Percentiles rank a stretch among this genome's conserved stretches.
phyloP scores from a whole-genome alignment of 35 echinoderm and acorn worm species.

The Eucidaris tribuloides region DNA sequence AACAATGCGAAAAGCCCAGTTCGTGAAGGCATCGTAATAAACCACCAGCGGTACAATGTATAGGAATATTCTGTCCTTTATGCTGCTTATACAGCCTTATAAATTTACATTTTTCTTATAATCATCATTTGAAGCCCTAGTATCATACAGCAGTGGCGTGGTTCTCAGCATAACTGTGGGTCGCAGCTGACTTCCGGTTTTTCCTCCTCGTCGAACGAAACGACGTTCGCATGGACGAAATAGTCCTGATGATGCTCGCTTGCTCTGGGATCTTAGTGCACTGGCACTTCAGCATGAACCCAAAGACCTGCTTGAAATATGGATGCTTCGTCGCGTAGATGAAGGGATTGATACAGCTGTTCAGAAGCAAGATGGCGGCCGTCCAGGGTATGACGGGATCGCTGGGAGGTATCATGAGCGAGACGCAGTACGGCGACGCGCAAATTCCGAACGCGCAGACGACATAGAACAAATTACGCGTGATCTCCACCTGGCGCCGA shows the following conservation, averaged over 20 bases:
- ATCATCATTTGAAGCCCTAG: too few species aligned
- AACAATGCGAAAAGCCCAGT: too few species aligned
- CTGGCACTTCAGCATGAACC: constrained; percentile 41
- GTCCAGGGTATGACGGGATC: constrained; percentile 72
- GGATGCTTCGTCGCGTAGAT: constrained; percentile 87
- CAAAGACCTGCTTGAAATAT: constrained; percentile 76
- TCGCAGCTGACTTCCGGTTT: background rate
- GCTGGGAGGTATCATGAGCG: constrained; percentile 54
- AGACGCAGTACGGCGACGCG: constrained; percentile 47
- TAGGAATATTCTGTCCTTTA: too few species aligned
- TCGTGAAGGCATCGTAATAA: too few species aligned
- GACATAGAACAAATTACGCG: constrained; percentile 65
- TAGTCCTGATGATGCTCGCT: constrained; percentile 42
- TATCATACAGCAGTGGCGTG: background rate
- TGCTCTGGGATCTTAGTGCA: constrained; percentile 65
- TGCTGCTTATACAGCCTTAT: too few species aligned
- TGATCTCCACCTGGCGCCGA: constrained; percentile 69
- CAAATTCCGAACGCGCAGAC: constrained; percentile 64
- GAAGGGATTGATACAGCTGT: constrained; percentile 81
- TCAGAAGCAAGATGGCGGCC: constrained; percentile 62
- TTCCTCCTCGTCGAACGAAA: constrained; percentile 22
- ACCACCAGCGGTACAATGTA: too few species aligned
- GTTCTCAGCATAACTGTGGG: background rate
- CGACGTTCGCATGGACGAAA: constrained; percentile 36
- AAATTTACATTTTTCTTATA: too few species aligned